Conservation (phyloP, 1,140 invertebrate genomes). For the Danaus melanippus region DNA sequence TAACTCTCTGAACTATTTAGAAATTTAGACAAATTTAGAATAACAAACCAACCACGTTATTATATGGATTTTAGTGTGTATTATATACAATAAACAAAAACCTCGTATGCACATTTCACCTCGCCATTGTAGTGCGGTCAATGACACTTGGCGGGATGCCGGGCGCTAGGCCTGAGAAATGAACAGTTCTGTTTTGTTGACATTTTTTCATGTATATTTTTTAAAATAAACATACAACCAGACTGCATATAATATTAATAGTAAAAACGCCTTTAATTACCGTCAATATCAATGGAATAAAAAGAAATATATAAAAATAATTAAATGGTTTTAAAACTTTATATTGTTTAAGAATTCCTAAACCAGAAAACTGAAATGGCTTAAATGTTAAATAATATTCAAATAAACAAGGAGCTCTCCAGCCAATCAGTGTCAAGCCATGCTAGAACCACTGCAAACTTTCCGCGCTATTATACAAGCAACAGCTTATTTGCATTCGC, state of each 20-base stretch:
- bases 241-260: background rate
- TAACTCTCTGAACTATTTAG: no score
- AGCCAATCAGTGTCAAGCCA: constrained; percentile 20
- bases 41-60: no score
- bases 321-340: background rate
- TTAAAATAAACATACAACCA: background rate
- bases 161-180: constrained; percentile 9
- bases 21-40: no score
- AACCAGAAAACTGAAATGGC: no score
- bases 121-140: constrained; percentile 15
- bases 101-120: constrained; percentile 7
- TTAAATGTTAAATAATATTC: no score
- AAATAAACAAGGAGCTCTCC: constrained; percentile 3
- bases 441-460: constrained; percentile 11
- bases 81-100: no score
- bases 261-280: no score
- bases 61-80: no score
- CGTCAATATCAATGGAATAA: background rate
- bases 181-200: constrained; percentile 14
- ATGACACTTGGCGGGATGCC: constrained; percentile 20
- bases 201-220: constrained; percentile 1
- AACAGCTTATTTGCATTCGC: constrained; percentile 33
- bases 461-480: constrained; percentile 22
- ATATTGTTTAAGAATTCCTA: constrained; percentile 3
- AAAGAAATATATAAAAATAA: background rate